Base-by-base conservation (phyloP, 2,797 vertebrate genomes). In the Myripristis jacobus region DNA sequence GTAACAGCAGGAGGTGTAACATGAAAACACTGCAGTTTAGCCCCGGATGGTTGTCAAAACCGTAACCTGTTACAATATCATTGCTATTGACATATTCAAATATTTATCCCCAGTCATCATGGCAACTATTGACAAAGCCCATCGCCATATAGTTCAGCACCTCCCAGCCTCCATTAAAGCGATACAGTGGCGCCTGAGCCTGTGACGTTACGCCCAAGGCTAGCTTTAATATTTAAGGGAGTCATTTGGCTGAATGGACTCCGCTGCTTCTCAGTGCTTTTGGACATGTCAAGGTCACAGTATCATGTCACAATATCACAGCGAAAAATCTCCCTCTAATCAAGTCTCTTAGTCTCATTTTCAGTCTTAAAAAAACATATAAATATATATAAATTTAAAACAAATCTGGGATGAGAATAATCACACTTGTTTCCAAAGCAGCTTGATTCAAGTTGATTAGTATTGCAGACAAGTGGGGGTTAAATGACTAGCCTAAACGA, bases 11-110 rank as follows among this genome's bases (percentile, higher is more conserved):
- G 52, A 43, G 24, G 27, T 81, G 75, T 57, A 69, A 68, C 65
- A 64, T 6, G 64, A 47, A 64, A 83, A 77, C 50, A 8, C 56
- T 7, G 10, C 61, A 41, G 50, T 16, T 69, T 46, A 36, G 57
- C 73, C 76, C 38, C 38, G 48, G 38, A 22, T 25, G 44, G 13
- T 64, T 66, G 36, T 9, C 46, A 70, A 87, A 85, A 79, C 70
- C 80, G 72, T 64, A 13, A 73, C 78, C 69, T 69, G 24, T 75
- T 66, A 58, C 52, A 2, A 63, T 74, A 4, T 66, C 71, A 75
- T 38, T 55, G 64, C 74, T 51, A 62, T 74, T 52, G 84, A 81
- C 77, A 69, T 64, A 72, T 82, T 70, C 46, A 63, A 68, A 79
- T 60, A 67, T 74, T 80, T 58, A 65, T 75, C 78, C 63, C 59